These are phyloP conservation scores for Geotrupes spiniger DNA, from an alignment of 2,888 invertebrate genomes.

Conservation along the genomic window DNA sequence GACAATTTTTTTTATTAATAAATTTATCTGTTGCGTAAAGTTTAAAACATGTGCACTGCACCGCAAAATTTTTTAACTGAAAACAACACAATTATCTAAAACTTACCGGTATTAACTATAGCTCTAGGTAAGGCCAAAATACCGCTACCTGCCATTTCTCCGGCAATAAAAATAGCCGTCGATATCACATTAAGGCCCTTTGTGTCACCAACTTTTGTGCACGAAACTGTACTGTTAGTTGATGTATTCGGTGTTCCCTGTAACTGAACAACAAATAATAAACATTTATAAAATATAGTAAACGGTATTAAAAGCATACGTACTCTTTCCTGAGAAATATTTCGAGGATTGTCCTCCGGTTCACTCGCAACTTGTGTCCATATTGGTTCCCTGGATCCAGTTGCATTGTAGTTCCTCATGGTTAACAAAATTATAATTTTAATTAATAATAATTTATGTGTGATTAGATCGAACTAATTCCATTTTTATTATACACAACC, in stretches of 20 bases:
- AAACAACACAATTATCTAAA: too few species aligned
- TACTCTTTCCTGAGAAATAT: conserved; percentile 8
- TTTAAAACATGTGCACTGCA: too few species aligned
- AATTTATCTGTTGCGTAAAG: too few species aligned
- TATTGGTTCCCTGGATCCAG: conserved; percentile 37
- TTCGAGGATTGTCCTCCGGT: conserved; percentile 29
- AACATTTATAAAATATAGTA: not conserved
- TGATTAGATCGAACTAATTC: too few species aligned
- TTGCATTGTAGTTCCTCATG: conserved; percentile 33
- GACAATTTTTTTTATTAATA: too few species aligned
- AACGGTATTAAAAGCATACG: not conserved
- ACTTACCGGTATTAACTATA: conserved; percentile 62
- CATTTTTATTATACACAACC: too few species aligned
- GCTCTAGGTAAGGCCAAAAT: conserved; percentile 67
- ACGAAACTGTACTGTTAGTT: not conserved
- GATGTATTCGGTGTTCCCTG: not conserved
- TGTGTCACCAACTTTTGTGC: not conserved
- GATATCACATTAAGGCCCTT: conserved; percentile 50
- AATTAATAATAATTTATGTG: too few species aligned
- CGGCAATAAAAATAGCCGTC: conserved; percentile 63
- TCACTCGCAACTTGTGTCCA: conserved; percentile 40
- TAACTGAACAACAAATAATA: conserved; percentile 1
- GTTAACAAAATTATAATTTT: too few species aligned
- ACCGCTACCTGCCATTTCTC: conserved; percentile 71
- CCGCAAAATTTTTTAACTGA: too few species aligned